A percentile compares a stretch with the other conserved stretches of the same genome.
These are phyloP conservation scores for Drosophila parvula DNA, from an alignment of 1,140 invertebrate species.

Conservation along the genomic window DNA sequence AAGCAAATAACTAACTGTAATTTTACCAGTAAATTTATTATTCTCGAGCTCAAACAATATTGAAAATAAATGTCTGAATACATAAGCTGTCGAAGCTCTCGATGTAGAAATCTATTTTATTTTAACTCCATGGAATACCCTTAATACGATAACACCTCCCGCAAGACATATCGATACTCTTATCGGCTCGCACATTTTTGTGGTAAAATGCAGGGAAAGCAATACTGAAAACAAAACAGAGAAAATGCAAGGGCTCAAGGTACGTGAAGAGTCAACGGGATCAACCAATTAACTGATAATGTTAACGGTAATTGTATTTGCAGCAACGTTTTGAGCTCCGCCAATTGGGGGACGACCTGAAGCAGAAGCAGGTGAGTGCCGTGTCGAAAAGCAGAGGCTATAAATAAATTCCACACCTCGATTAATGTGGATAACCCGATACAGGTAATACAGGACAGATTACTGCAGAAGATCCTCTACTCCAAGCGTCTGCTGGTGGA, in stretches of 20 bases:
- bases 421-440: slow-evolving; percentile 14
- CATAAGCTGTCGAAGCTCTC: no score
- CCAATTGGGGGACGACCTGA: slow-evolving; percentile 66
- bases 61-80: no score
- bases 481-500: slow-evolving; percentile 79
- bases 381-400: slow-evolving; percentile 20
- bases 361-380: slow-evolving; percentile 74
- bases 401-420: slow-evolving; percentile 20
- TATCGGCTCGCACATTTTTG: slow-evolving; percentile 1
- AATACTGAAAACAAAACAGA: slow-evolving; percentile 9
- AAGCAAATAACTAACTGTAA: not conserved
- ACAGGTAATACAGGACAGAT: slow-evolving; percentile 66
- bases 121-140: not conserved
- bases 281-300: not conserved
- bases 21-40: not conserved
- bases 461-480: slow-evolving; percentile 75
- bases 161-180: not conserved
- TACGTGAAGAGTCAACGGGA: slow-evolving; percentile 4
- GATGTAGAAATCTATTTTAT: no score
- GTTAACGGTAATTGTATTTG: not conserved
- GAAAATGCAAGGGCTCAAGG: slow-evolving; percentile 64
- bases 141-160: not conserved
- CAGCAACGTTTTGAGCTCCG: slow-evolving; percentile 50
- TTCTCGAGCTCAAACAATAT: no score
- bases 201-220: slow-evolving; percentile 10